Evolutionary conservation across 1,140 invertebrate genomes (phyloP).

Genomic region (Brachionus rotundiformis): DNA sequence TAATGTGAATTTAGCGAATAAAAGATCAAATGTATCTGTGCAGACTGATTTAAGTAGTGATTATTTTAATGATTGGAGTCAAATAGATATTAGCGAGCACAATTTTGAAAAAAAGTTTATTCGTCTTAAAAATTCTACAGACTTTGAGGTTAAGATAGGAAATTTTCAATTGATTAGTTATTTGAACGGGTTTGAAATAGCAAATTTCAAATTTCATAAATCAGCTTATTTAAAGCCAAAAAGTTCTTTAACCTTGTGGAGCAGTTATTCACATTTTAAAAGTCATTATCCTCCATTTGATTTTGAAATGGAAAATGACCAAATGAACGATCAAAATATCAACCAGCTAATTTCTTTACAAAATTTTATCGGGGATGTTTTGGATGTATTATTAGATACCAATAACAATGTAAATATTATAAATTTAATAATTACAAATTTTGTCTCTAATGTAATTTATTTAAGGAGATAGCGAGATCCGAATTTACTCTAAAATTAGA

Average conservation of each 20-base stretch:
- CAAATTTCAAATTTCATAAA: slow-evolving; percentile 6
- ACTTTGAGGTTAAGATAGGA: neutral
- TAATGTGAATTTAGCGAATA: neutral
- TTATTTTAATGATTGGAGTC: neutral
- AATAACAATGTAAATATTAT: slow-evolving; percentile 9
- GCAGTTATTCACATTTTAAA: slow-evolving; percentile 8
- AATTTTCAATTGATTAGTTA: slow-evolving; percentile 25
- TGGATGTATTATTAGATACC: neutral
- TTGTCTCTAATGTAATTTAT: neutral
- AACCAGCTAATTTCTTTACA: neutral
- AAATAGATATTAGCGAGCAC: neutral
- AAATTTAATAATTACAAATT: too few relatives aligned
- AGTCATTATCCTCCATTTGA: slow-evolving; percentile 27
- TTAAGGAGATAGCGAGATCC: slow-evolving; percentile 12
- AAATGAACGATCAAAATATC: neutral
- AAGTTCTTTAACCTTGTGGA: slow-evolving; percentile 3
- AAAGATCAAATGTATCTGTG: neutral
- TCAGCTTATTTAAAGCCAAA: neutral
- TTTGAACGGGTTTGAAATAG: slow-evolving; percentile 16
- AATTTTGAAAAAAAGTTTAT: slow-evolving; percentile 20
- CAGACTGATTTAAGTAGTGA: neutral
- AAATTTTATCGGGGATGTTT: neutral
- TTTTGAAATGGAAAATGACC: neutral
- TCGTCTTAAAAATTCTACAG: neutral
- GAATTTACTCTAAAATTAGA: neutral